Evolutionary conservation across 2,113 vertebrate genomes (phyloP).

Genomic region (Macquaria ambigua): DNA sequence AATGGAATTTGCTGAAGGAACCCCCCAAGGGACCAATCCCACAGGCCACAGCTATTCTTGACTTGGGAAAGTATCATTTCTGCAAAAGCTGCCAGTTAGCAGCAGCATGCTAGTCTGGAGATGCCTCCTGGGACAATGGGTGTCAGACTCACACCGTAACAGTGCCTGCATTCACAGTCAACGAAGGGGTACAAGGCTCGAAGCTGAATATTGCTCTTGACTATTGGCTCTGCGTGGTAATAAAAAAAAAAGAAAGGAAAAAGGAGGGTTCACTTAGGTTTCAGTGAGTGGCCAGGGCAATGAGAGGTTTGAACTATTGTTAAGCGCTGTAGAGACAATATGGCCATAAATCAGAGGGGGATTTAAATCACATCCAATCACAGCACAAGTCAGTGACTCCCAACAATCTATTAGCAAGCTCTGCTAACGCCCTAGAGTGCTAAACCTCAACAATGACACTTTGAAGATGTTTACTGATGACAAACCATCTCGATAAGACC

Average conservation of each 20-base stretch:
- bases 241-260: not conserved
- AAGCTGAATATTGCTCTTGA: conserved; percentile 62
- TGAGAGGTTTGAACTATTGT: conserved; percentile 70
- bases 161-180: too few species aligned
- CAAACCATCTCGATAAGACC: conserved; percentile 36
- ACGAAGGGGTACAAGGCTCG: conserved; percentile 30
- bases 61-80: conserved; percentile 83
- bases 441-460: conserved; percentile 49
- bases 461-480: conserved; percentile 57
- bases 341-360: conserved; percentile 76
- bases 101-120: conserved; percentile 64
- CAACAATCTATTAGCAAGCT: conserved; percentile 63
- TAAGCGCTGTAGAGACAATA: conserved; percentile 72
- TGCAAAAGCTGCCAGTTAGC: conserved; percentile 70
- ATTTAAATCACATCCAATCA: conserved; percentile 77
- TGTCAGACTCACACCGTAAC: conserved; percentile 76
- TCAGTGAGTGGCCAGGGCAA: conserved; percentile 52
- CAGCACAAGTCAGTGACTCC: conserved; percentile 61
- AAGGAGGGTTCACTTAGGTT: conserved; percentile 30
- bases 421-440: conserved; percentile 23
- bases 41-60: conserved; percentile 79
- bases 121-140: conserved; percentile 71
- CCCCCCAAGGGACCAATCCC: conserved; percentile 66
- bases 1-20: conserved; percentile 47
- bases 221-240: conserved; percentile 30